Conservation (phyloP, 64 coral and sea anemone genomes). For the Catalaphyllia jardinei region DNA sequence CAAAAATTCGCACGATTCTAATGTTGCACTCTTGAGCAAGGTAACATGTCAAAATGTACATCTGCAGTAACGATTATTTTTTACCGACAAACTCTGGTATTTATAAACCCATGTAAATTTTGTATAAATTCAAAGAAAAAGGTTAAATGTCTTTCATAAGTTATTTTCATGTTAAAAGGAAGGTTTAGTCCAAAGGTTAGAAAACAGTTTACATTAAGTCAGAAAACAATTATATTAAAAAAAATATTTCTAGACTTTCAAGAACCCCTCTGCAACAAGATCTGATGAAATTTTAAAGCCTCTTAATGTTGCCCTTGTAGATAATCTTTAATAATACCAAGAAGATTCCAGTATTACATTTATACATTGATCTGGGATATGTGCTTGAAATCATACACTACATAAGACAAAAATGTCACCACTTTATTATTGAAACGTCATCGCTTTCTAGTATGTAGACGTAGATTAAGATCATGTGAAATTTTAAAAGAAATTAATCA, state of each 20-base stretch:
- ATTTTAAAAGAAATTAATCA: too few relatives aligned
- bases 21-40: neutral
- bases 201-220: too few relatives aligned
- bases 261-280: neutral
- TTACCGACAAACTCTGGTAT: too few relatives aligned
- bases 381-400: neutral
- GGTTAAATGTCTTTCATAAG: too few relatives aligned
- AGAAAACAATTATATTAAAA: neutral
- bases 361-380: neutral
- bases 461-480: too few relatives aligned
- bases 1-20: neutral
- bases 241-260: neutral
- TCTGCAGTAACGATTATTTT: too few relatives aligned
- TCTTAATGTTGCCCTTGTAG: neutral
- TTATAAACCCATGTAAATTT: too few relatives aligned
- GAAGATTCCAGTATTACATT: neutral
- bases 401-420: neutral
- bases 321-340: slow-evolving; percentile 4
- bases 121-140: too few relatives aligned
- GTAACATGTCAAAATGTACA: neutral
- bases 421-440: too few relatives aligned
- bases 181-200: too few relatives aligned
- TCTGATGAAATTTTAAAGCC: neutral
- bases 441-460: too few relatives aligned
- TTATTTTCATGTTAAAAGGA: too few relatives aligned